Percentiles rank a stretch among this genome's conserved stretches.
Conservation (phyloP, 37 sponge, comb jelly and placozoan genomes). For the Halisarca cf. caerulea region DNA sequence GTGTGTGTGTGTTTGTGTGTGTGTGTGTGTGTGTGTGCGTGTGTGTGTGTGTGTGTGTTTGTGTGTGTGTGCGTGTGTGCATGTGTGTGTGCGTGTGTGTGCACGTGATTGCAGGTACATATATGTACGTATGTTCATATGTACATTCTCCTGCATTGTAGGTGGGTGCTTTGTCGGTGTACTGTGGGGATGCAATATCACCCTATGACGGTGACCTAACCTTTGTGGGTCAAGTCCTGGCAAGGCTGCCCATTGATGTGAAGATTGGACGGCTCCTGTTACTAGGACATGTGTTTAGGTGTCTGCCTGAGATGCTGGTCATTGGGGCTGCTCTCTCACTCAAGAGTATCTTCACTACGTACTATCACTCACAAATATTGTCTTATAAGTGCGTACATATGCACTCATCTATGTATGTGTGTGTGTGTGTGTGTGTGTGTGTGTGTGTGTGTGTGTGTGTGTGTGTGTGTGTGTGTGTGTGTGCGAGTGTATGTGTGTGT, state of each 20-base stretch:
- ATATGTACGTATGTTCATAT: neutral
- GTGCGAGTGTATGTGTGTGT: too few relatives aligned
- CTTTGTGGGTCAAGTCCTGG: slow-evolving; percentile 81
- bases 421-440: too few relatives aligned
- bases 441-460: too few relatives aligned
- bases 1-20: too few relatives aligned
- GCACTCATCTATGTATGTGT: neutral
- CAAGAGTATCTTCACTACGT: slow-evolving; percentile 62
- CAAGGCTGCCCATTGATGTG: slow-evolving; percentile 82
- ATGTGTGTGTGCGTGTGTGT: neutral
- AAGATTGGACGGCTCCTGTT: slow-evolving; percentile 75
- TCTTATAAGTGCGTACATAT: neutral
- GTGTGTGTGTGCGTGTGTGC: too few relatives aligned
- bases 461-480: neutral
- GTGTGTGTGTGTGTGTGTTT: too few relatives aligned
- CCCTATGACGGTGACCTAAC: slow-evolving; percentile 91
- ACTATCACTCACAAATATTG: slow-evolving; percentile 7
- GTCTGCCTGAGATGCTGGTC: slow-evolving; percentile 70
- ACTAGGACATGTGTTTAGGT: slow-evolving; percentile 94
- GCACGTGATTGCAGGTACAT: too few relatives aligned
- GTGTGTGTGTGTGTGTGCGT: too few relatives aligned
- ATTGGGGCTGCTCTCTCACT: slow-evolving; percentile 72
- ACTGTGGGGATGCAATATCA: slow-evolving; percentile 38
- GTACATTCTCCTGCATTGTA: neutral
- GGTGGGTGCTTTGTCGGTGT: slow-evolving; percentile 77